Conservation (phyloP, 2,113 vertebrate genomes). For the Atrichornis clamosus region DNA sequence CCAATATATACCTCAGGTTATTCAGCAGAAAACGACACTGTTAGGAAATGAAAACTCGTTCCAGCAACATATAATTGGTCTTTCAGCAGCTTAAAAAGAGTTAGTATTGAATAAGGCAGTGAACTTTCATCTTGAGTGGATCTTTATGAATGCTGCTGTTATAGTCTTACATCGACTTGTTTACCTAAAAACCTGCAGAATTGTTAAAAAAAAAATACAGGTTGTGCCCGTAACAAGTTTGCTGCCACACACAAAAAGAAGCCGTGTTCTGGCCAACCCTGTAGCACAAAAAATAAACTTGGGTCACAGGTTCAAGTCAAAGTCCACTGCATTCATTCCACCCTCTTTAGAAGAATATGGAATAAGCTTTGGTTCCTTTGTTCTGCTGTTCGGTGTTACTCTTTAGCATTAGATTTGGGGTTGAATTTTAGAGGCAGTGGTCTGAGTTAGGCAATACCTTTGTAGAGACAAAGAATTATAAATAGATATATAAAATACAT, state of each 20-base stretch:
- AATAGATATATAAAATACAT: neutral
- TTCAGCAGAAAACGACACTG: neutral
- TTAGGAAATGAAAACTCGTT: neutral
- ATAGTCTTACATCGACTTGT: accelerated
- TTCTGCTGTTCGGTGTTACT: neutral
- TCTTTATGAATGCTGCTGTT: neutral
- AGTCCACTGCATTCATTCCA: neutral
- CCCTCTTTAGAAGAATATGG: neutral
- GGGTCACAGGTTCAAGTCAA: neutral
- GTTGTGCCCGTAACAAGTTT: neutral
- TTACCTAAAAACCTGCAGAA: neutral
- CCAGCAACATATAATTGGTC: neutral
- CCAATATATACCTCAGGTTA: neutral
- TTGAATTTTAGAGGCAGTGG: neutral
- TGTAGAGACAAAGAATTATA: neutral
- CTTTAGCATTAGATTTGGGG: neutral
- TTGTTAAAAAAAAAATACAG: accelerated
- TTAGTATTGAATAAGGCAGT: neutral
- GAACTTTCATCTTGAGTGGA: neutral
- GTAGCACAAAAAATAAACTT: neutral
- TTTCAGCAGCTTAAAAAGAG: neutral
- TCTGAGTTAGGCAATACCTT: neutral
- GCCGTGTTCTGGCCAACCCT: neutral
- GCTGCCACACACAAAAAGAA: neutral
- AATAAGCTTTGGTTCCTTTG: too few relatives aligned